A percentile compares a stretch with the other conserved stretches of the same genome.
phyloP scores from a whole-genome alignment of 1,140 invertebrate genomes.

The Dreissena polymorpha region DNA sequence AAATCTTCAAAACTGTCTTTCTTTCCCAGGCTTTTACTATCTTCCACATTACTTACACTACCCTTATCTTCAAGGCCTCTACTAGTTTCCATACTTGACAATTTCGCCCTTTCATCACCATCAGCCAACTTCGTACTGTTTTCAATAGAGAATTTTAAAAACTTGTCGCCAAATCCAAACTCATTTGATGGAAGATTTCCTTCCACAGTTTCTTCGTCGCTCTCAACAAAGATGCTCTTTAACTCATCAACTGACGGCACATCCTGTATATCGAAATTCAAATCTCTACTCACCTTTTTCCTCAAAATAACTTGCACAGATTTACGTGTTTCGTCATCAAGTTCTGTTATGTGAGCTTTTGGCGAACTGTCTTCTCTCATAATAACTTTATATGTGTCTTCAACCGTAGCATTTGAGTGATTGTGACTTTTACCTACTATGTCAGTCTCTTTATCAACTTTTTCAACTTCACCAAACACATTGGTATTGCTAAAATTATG shows the following conservation, averaged over 20 bases:
- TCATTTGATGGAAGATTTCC: not conserved
- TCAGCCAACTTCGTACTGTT: not conserved
- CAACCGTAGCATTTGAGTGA: not conserved
- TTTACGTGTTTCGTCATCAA: conserved; percentile 7
- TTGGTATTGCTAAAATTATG: too few species aligned
- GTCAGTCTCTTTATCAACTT: conserved; percentile 5
- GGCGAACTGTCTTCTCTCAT: conserved; percentile 13
- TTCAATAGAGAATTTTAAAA: conserved; percentile 1
- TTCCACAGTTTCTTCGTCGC: not conserved
- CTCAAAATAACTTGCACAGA: conserved; percentile 12
- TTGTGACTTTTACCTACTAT: not conserved
- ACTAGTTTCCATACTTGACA: not conserved
- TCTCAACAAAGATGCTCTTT: conserved; percentile 3
- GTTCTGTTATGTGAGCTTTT: conserved; percentile 33
- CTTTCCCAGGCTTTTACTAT: not conserved
- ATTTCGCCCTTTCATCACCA: too few species aligned
- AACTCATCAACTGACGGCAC: not conserved
- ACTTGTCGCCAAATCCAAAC: not conserved
- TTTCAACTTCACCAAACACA: conserved; percentile 6
- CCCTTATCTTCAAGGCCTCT: not conserved
- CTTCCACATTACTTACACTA: not conserved
- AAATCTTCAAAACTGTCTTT: conserved; percentile 38
- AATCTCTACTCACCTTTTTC: conserved; percentile 17
- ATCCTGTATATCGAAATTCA: not conserved
- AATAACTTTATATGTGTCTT: conserved; percentile 37